These are phyloP conservation scores for Pantelozetes paolii DNA, from an alignment of 2,888 invertebrate species.

Conservation along the genomic window DNA sequence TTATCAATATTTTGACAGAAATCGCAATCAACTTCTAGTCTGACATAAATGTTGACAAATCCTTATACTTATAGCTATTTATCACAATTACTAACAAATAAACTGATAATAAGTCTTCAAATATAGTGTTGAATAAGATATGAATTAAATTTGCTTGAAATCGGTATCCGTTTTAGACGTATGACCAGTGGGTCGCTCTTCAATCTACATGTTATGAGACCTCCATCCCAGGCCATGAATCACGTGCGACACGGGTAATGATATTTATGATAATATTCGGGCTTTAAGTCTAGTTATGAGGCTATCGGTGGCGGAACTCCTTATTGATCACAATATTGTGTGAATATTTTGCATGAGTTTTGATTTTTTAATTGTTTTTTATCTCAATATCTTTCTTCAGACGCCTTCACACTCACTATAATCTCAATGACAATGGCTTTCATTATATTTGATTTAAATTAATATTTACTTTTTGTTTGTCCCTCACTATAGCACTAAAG, in stretches of 20 bases:
- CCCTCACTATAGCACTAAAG: conserved; percentile 65
- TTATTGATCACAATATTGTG: not conserved
- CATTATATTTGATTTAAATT: not conserved
- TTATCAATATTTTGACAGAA: too few relatives aligned
- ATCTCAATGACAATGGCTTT: conserved; percentile 9
- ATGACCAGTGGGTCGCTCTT: conserved; percentile 51
- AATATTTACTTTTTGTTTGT: conserved; percentile 43
- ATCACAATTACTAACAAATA: too few relatives aligned
- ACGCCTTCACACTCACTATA: conserved; percentile 18
- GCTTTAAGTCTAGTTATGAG: not conserved
- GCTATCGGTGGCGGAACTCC: conserved; percentile 5
- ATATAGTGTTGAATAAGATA: not conserved
- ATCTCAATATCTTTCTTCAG: not conserved
- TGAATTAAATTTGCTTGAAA: not conserved
- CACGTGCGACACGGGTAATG: conserved; percentile 50
- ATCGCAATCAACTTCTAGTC: too few relatives aligned
- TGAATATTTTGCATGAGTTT: not conserved
- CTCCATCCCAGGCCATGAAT: conserved; percentile 48
- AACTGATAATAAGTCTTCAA: not conserved
- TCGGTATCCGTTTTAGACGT: conserved; percentile 38
- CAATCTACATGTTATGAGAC: conserved; percentile 51
- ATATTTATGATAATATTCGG: not conserved
- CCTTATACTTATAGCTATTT: too few relatives aligned
- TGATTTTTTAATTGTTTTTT: not conserved
- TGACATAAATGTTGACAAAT: too few relatives aligned